Percentiles rank a stretch among this genome's conserved stretches.
These are phyloP conservation scores for Cichladusa arquata DNA, from an alignment of 2,113 vertebrate species.

Conservation along the genomic window DNA sequence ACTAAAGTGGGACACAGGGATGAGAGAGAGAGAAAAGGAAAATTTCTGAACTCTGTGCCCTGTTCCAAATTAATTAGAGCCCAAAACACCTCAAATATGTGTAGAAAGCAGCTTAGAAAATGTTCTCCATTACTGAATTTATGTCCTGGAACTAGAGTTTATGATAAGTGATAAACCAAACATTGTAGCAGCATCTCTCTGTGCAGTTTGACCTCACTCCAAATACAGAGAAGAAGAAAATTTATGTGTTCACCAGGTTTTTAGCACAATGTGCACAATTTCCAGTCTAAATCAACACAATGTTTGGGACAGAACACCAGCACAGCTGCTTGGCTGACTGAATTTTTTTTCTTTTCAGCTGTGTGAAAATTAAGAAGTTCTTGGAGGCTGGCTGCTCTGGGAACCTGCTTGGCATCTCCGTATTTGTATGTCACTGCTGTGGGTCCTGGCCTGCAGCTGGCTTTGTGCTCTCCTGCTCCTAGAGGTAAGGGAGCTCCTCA, in stretches of 20 bases:
- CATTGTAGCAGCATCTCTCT: neutral
- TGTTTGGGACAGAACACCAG: neutral
- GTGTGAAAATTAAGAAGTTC: neutral
- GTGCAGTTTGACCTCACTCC: neutral
- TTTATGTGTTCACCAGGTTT: neutral
- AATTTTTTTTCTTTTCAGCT: neutral
- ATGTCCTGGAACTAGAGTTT: neutral
- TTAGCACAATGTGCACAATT: neutral
- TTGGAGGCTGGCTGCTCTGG: neutral
- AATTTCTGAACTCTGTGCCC: neutral
- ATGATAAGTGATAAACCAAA: neutral
- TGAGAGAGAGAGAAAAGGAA: neutral
- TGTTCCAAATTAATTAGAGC: conserved; percentile 55
- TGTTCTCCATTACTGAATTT: neutral
- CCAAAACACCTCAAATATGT: neutral
- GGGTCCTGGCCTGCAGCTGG: neutral
- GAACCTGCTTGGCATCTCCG: neutral
- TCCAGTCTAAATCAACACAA: neutral
- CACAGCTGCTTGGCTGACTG: neutral
- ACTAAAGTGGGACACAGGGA: conserved; percentile 51
- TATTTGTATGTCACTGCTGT: neutral
- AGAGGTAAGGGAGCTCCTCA: neutral
- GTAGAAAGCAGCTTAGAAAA: neutral
- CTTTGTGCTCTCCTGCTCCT: neutral
- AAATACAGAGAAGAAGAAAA: neutral